Evolutionary conservation across 2,888 invertebrate species (phyloP), one percentile per base, ranked within the genome.

Genomic region (Melieria omissa): DNA sequence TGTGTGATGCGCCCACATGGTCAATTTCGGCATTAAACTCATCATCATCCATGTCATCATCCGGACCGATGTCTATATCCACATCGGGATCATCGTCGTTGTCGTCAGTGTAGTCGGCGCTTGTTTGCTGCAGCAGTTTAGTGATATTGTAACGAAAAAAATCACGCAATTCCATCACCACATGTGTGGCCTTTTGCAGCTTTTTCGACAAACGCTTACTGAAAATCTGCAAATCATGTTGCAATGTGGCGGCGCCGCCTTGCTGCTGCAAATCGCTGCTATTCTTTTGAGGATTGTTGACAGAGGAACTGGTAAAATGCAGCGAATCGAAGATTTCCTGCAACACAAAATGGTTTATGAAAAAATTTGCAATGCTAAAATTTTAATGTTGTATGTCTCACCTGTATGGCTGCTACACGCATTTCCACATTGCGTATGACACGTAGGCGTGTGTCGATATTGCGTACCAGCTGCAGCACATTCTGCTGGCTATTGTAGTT

Each of bases 321-420:
- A 86, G 81, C 0, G 86, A 83, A 73, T 87, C 87, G 55, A 86
- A 86, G 71, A 86, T 84, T 82, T 86, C 86, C 86, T 86, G 66
- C 0, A 78, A 76, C 8, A 55, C 54, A 61, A 63, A 70, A 65
- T 62, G 0, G n/a, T 70, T 70, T 14, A 2, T 12, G 16, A 16
- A 29, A 7, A 12, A 14, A 7, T 29, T 45, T 29, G 45, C 60
- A 42, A 16, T 52, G 45, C 10, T n/a, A 47, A 62, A 4, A 42
- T 60, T 16, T 9, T n/a, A 10, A 54, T n/a, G 4, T 8, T 7
- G 7, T 1, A 0, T 0, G 5, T 65, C 66, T 77, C 55, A 86
- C 86, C 80, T 87, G 87, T 70, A 87, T 84, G 47, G 82, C 83
- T 7, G 87, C 80, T 62, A 87, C 81, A 14, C 83, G 82, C 78